Evolutionary conservation across 2,888 invertebrate genomes (phyloP), one percentile per base, ranked within the genome.

Genomic region (Morpho achilles): DNA sequence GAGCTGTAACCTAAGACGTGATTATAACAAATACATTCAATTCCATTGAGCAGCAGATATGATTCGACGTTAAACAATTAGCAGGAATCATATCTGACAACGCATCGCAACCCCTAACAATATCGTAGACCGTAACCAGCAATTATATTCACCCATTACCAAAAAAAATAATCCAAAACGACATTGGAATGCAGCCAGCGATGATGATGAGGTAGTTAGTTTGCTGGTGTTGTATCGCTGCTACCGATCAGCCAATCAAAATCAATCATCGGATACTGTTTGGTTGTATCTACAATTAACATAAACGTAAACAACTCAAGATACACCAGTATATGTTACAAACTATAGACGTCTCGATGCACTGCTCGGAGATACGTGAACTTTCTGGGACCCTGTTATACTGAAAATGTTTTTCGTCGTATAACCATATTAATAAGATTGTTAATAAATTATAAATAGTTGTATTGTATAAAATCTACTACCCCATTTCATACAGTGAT

Each of bases 261-360:
- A 89, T 91, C 90, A 86, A 91, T 82, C 89, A 90, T 89, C 87
- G 89, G 89, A 84, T 83, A 87, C 80, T 90, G 87, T 89, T 91
- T 90, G 73, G 84, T 82, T 82, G 89, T 81, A 91, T 91, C 90
- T 91, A 91, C 81, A 91, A 90, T 88, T 87, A 89, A 88, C 75
- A 88, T 77, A 88, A 85, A 86, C 67, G 73, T 84, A 77, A 80
- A 80, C 79, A 82, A 75, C 80, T 59, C 43, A 54, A 51, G 46
- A 59, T 40, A 61, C 16, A 52, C 50, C 48, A 43, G 48, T 44
- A 75, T 64, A 59, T 42, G 49, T 56, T 50, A 63, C 45, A 48
- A 50, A 47, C 7, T 52, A 44, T 53, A 50, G 53, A 50, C 47
- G 50, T 41, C 23, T 32, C 50, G 53, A 43, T 41, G 55, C 58